phyloP scores from a whole-genome alignment of 2,113 vertebrate species.

The Rhinogobius similis region DNA sequence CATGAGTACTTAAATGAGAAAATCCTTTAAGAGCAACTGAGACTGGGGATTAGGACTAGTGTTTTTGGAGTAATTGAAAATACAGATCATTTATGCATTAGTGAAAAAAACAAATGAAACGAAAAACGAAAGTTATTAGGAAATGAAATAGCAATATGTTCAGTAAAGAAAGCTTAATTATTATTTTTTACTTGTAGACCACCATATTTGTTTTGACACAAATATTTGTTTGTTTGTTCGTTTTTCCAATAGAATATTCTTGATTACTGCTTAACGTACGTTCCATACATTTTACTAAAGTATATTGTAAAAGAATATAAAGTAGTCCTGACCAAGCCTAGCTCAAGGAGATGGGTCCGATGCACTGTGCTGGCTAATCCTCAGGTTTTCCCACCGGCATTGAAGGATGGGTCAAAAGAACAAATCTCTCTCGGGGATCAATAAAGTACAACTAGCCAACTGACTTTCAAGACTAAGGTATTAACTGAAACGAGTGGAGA shows the following conservation, averaged over 20 bases:
- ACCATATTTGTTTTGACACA: too few species aligned
- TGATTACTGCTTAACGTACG: too few species aligned
- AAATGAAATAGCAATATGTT: neutral
- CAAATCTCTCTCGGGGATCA: too few species aligned
- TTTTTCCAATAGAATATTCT: too few species aligned
- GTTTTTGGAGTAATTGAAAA: conserved; percentile 31
- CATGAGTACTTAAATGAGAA: conserved; percentile 31
- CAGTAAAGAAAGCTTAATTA: neutral
- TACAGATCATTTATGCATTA: neutral
- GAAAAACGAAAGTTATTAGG: neutral
- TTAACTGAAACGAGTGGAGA: neutral
- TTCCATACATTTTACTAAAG: too few species aligned
- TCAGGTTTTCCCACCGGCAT: too few species aligned
- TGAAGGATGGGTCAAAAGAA: neutral
- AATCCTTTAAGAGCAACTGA: conserved; percentile 20
- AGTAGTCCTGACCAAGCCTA: too few species aligned
- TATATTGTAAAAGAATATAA: too few species aligned
- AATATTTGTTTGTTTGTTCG: too few species aligned
- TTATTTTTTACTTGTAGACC: too few species aligned
- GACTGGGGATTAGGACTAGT: conserved; percentile 18
- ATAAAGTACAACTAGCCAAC: neutral
- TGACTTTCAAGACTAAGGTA: neutral
- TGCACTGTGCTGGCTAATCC: too few species aligned
- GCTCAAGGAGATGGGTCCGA: too few species aligned
- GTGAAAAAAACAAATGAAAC: neutral